Evolutionary conservation across 2,888 invertebrate species (phyloP), one percentile per base, ranked within the genome.

Genomic region (Orgyia antiqua): DNA sequence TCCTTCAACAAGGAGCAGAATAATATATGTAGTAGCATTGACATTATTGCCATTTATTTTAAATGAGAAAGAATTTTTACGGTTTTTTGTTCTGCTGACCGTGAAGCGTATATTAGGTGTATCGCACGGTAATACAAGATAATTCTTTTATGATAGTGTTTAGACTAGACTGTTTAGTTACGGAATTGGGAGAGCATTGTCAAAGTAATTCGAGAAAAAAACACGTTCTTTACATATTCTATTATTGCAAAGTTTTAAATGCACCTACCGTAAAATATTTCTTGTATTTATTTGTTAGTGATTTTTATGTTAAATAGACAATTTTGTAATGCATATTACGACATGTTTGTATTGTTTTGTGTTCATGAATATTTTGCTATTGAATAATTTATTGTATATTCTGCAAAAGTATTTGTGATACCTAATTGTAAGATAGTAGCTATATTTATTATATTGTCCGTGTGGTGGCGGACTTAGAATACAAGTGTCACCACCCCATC

Each of bases 71-170:
- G 19, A 19, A 19, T 23, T 23, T 23, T 10, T 10, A 23, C 23
- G 23, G 23, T 7, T 23, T 10, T 8, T 19, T 15, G 15, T 19
- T 8, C 5, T 8, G n/a, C 8, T 19, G 19, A 23, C 23, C 23
- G 23, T 23, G 23, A 20, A 7, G 4, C 8, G 20, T 23, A 23
- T 9, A 4, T 4, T 20, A 23, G 5, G 23, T 10, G 10, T 38
- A 18, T 36, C 27, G 13, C 29, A 12, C 31, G 21, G 26, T 47
- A 33, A 36, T 36, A 32, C 29, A 37, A 40, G 23, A 31, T 25
- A 25, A 39, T 42, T 29, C 27, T 13, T 30, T 31, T 21, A 29
- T 39, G n/a, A 2, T 36, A 28, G 10, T 29, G 33, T n/a, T 13
- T 24, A 9, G 10, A 13, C 2, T 5, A 24, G 9, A 17, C 18